Base-by-base conservation (phyloP, 2,113 vertebrate genomes). In the Sapayoa aenigma region DNA sequence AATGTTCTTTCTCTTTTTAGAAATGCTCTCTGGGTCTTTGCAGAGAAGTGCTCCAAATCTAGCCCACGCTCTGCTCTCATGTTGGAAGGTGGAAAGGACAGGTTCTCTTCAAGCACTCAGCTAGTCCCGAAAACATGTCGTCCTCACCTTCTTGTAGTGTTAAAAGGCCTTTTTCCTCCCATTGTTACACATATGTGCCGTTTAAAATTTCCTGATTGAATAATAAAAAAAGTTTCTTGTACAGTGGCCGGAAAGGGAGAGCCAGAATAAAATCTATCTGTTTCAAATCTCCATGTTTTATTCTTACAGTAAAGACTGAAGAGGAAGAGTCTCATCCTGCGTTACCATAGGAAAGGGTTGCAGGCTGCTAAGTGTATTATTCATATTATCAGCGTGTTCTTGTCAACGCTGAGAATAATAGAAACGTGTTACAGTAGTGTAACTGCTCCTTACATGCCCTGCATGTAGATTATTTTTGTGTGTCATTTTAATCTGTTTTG, bases 401-500 rank as follows among this genome's bases (percentile, higher is more conserved):
- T 86, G 84, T 68, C 68, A 78, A 27, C 3, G 1, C 83, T 73
- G 79, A 92, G 92, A 46, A 87, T 75, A 96, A 96, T 87, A 73
- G 76, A 84, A 92, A 84, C 20, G 20, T 53, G 90, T 59, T 92
- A 67, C 85, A 86, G 93, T 83, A 83, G 65, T 93, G 95, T 31
- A 93, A 68, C 72, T 86, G 59, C 85, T 96, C 0, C 0, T 93
- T 85, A 79, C 85, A 65, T 84, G 68, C 6, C 2, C 52, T 12
- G 22, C 88, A 65, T 93, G 14, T 53, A 75, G 90, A 90, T 94
- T 63, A 56, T 89, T 94, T 95, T 87, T 31, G 14, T 87, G 50
- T 71, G 88, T 72, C 84, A 86, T 90, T 97, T 94, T 92, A 81
- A 71, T 89, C 77, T 90, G 94, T 87, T 94, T 88, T 62, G 85